These are phyloP conservation scores for Lysandra bellargus DNA, from an alignment of 2,888 invertebrate genomes.

Conservation along the genomic window DNA sequence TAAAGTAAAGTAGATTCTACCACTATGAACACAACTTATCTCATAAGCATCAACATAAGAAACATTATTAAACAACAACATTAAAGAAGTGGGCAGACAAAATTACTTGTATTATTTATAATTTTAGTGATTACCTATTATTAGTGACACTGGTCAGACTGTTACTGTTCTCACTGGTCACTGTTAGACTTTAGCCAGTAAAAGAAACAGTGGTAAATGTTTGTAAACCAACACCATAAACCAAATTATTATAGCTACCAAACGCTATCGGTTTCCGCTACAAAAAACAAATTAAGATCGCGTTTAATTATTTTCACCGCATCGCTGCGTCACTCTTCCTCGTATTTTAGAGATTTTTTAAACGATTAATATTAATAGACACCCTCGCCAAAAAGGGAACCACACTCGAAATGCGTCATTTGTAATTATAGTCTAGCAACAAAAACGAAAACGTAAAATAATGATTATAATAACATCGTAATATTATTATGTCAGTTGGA, in stretches of 20 bases:
- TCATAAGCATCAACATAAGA: too few relatives aligned
- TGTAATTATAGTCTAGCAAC: slow-evolving; percentile 36
- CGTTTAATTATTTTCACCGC: slow-evolving; percentile 37
- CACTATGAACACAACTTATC: background rate
- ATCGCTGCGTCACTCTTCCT: slow-evolving; percentile 49
- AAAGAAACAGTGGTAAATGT: background rate
- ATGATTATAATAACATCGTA: background rate
- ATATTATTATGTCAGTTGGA: background rate
- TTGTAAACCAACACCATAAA: background rate
- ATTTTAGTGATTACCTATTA: too few relatives aligned
- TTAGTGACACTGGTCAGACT: too few relatives aligned
- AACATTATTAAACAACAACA: too few relatives aligned
- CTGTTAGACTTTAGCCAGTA: too few relatives aligned
- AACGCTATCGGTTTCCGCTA: background rate
- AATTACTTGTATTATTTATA: too few relatives aligned
- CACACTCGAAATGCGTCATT: slow-evolving; percentile 44
- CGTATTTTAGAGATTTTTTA: slow-evolving; percentile 48
- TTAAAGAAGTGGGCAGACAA: too few relatives aligned
- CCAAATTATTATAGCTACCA: background rate
- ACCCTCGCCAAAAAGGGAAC: slow-evolving; percentile 49
- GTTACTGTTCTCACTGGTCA: too few relatives aligned
- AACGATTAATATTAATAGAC: slow-evolving; percentile 52
- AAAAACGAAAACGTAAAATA: background rate
- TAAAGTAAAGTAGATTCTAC: background rate
- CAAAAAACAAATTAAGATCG: slow-evolving; percentile 30